These are phyloP conservation scores for Synergus laeviventris DNA, from an alignment of 2,888 invertebrate species.

Conservation along the genomic window DNA sequence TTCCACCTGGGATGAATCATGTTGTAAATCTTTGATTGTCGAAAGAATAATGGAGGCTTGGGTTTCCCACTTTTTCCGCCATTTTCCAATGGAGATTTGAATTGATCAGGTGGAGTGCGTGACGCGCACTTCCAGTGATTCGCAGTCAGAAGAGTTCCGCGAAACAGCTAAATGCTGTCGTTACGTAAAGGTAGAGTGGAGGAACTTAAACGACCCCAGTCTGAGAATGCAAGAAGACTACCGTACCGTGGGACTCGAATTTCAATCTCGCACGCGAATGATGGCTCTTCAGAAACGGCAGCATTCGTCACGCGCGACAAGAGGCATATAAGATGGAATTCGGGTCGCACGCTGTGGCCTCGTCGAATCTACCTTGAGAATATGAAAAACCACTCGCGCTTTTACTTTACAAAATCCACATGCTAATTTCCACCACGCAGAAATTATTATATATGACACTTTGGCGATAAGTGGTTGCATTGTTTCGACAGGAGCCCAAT, in stretches of 20 bases:
- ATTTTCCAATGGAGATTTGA: slow-evolving; percentile 9
- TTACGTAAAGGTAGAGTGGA: slow-evolving; percentile 69
- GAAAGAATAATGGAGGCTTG: background rate
- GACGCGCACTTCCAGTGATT: slow-evolving; percentile 51
- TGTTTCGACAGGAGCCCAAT: background rate
- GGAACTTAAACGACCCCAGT: slow-evolving; percentile 63
- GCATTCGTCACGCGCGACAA: slow-evolving; percentile 60
- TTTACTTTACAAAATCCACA: slow-evolving; percentile 44
- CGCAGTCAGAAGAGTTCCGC: slow-evolving; percentile 64
- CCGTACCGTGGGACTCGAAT: slow-evolving; percentile 65
- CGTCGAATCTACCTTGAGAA: slow-evolving; percentile 40
- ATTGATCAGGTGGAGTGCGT: slow-evolving; percentile 54
- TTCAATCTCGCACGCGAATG: slow-evolving; percentile 67
- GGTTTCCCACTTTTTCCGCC: slow-evolving; percentile 18
- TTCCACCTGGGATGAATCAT: no score
- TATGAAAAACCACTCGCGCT: slow-evolving; percentile 38
- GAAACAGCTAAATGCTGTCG: slow-evolving; percentile 67
- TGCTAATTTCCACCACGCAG: background rate
- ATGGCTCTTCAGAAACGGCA: slow-evolving; percentile 50
- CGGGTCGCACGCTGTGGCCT: slow-evolving; percentile 66
- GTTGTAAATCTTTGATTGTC: background rate
- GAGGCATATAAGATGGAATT: slow-evolving; percentile 62
- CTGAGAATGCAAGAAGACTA: slow-evolving; percentile 66
- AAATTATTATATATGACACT: background rate
- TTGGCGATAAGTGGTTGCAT: slow-evolving; percentile 1